A percentile compares a stretch with the other conserved stretches of the same genome.
These are phyloP conservation scores for Halictus quadricinctus DNA, from an alignment of 2,888 invertebrate species.

Conservation along the genomic window DNA sequence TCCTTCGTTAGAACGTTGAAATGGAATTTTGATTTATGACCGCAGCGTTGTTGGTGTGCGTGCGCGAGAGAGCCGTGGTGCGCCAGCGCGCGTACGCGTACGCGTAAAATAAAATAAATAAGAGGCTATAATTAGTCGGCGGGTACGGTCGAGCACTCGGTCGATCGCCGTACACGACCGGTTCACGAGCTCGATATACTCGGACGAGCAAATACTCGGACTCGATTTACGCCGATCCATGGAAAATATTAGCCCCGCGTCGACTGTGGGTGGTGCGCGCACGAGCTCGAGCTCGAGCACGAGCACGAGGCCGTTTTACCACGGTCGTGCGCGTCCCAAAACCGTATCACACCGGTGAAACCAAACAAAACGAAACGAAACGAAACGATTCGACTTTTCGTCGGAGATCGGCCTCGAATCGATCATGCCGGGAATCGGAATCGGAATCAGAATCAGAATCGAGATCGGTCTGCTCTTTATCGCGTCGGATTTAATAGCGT, in stretches of 20 bases:
- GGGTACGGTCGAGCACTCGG: conserved; percentile 62
- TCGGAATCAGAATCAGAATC: neutral
- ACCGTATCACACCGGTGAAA: neutral
- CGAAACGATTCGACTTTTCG: neutral
- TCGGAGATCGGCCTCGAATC: neutral
- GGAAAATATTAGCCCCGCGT: conserved; percentile 35
- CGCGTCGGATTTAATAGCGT: conserved; percentile 46
- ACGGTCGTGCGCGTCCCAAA: neutral
- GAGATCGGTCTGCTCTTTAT: conserved; percentile 30
- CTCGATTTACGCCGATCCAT: conserved; percentile 40
- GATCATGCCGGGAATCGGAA: conserved; percentile 3
- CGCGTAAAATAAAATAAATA: conserved; percentile 82
- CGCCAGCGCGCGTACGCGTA: conserved; percentile 61
- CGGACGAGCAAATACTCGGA: conserved; percentile 56
- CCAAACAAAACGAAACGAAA: too few species aligned
- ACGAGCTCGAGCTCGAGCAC: neutral
- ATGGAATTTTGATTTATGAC: conserved; percentile 83
- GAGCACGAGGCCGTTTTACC: neutral
- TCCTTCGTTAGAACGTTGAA: conserved; percentile 83
- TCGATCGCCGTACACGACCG: conserved; percentile 65
- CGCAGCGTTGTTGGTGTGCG: conserved; percentile 64
- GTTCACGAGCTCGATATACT: conserved; percentile 56
- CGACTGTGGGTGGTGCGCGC: neutral
- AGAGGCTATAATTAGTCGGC: conserved; percentile 81
- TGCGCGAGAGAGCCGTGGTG: conserved; percentile 60